A percentile compares a stretch with the other conserved stretches of the same genome.
phyloP scores from a whole-genome alignment of 2,888 invertebrate species.

The Synergus umbraculus region DNA sequence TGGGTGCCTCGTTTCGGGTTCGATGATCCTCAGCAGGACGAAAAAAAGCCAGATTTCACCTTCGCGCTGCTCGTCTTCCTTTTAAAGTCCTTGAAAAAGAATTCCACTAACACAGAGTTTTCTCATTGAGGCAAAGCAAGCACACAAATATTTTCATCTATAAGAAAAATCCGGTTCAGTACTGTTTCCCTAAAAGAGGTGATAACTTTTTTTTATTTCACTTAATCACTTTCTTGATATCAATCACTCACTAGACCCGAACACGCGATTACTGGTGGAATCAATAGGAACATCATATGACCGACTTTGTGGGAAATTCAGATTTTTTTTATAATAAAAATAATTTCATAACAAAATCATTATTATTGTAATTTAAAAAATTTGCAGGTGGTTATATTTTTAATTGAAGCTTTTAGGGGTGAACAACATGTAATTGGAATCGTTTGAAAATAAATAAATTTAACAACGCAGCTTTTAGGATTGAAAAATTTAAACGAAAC shows the following conservation, averaged over 20 bases:
- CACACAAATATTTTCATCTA: background rate
- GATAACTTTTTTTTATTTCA: background rate
- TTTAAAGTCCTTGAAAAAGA: background rate
- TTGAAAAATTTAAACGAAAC: too few relatives aligned
- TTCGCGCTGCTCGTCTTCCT: background rate
- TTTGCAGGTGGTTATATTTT: too few relatives aligned
- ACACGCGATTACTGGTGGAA: slow-evolving; percentile 6
- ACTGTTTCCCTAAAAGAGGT: background rate
- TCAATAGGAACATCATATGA: slow-evolving; percentile 2
- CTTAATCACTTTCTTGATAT: background rate
- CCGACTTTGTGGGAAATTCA: slow-evolving; percentile 1
- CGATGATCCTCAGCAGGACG: slow-evolving; percentile 7
- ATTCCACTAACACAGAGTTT: background rate
- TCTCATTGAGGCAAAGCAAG: background rate
- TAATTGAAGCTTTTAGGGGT: too few relatives aligned
- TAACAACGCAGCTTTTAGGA: too few relatives aligned
- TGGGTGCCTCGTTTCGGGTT: slow-evolving; percentile 6
- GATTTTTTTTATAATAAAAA: background rate
- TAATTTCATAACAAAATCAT: too few relatives aligned
- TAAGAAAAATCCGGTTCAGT: background rate
- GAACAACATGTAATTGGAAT: too few relatives aligned
- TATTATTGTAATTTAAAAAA: too few relatives aligned
- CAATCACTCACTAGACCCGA: background rate
- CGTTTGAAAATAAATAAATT: too few relatives aligned
- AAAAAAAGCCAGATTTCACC: slow-evolving; percentile 10